Base-by-base conservation (phyloP, 53 echinoderm and acorn worm genomes). In the Luidia sarsii region DNA sequence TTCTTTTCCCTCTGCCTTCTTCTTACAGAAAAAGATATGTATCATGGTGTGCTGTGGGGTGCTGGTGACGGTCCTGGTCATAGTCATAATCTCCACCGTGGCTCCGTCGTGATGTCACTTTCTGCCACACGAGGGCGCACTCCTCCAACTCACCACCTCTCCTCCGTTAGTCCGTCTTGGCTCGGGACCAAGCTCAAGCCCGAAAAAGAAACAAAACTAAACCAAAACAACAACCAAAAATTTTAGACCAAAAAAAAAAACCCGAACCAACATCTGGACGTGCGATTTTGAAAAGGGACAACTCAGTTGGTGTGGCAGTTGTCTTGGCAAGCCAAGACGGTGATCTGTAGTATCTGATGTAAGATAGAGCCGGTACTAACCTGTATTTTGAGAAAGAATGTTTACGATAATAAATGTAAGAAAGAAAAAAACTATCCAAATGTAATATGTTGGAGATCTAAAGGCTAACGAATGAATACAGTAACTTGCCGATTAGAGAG, bases 21-120 rank as follows among this genome's bases (percentile, higher is more conserved):
- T 51, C 64, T 45, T 89, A 36, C 92, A 92, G 92, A 92, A 92
- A 88, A 92, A 89, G 86, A 92, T 92, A 60, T 77, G 86, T 60
- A 92, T 92, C 75, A 85, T 92, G 75, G 70, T 92, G 51, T 92
- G 92, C 83, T 92, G 92, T 67, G 83, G 34, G 70, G 89, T 92
- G 27, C 60, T 92, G 53, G 36, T 87, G 66, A 66, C 70, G 34
- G 66, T 91, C 8, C 48, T 91, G 36, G 81, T 80, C 70, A 80
- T 91, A 39, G 73, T 80, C 77, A 80, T 91, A 66, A 71, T 91
- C 51, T 67, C 84, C 35, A 83, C 84, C 23, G 72, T 91, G 28
- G 84, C 68, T 52, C 89, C 90, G 31, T 57, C 73, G 64, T 84
- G 72, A 84, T 84, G 52, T 51, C 53, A 27, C 84, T 64, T 70